These are phyloP conservation scores for Scaptomyza parva DNA, from an alignment of 2,888 invertebrate species.

Conservation along the genomic window DNA sequence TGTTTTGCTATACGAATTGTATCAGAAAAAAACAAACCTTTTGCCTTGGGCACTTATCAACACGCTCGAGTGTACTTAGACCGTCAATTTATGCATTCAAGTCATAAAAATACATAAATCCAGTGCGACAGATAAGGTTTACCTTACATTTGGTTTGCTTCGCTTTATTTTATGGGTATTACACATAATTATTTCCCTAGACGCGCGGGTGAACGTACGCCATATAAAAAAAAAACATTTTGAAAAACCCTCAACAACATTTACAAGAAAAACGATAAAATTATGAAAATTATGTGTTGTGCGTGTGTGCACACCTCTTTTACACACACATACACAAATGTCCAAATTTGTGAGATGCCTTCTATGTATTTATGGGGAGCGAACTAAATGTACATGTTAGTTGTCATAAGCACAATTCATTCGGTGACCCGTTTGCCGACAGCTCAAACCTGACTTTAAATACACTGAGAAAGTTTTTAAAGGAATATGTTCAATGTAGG, in stretches of 20 bases:
- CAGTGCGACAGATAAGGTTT: constrained; percentile 46
- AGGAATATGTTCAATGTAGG: too few relatives aligned
- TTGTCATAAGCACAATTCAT: constrained; percentile 66
- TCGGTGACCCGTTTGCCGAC: constrained; percentile 20
- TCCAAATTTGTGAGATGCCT: constrained; percentile 34
- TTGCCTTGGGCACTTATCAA: constrained; percentile 57
- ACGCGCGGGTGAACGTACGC: constrained; percentile 61
- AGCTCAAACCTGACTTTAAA: constrained; percentile 19
- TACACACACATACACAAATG: neutral
- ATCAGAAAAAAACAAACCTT: constrained; percentile 27
- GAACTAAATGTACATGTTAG: constrained; percentile 66
- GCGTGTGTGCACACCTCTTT: neutral
- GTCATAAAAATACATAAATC: constrained; percentile 66
- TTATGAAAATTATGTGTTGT: constrained; percentile 73
- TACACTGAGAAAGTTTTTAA: neutral
- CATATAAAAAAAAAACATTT: constrained; percentile 32
- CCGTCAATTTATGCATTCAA: constrained; percentile 75
- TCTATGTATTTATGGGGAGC: constrained; percentile 61
- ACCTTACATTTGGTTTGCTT: constrained; percentile 16
- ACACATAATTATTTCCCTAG: constrained; percentile 68
- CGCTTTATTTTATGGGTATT: constrained; percentile 77
- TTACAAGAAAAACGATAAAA: constrained; percentile 80
- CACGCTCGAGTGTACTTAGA: constrained; percentile 46
- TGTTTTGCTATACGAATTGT: constrained; percentile 5
- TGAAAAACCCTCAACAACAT: constrained; percentile 40